These are phyloP conservation scores for Scomber japonicus DNA, from an alignment of 2,113 vertebrate species.

Conservation along the genomic window DNA sequence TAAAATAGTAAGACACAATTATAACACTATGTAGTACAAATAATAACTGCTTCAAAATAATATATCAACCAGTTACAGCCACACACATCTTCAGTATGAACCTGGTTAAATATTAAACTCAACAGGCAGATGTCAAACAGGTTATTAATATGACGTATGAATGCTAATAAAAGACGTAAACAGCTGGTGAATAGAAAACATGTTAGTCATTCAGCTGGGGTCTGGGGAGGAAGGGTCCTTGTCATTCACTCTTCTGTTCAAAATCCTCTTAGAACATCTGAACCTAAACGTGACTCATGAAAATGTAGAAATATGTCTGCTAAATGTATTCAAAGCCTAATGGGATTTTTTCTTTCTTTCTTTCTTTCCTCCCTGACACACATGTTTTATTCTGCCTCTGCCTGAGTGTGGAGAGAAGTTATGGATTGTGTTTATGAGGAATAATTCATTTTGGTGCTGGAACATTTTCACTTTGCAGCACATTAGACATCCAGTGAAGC, in stretches of 20 bases:
- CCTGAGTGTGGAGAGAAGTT: neutral
- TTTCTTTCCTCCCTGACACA: neutral
- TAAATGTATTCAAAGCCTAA: neutral
- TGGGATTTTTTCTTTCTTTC: neutral
- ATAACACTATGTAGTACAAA: too few relatives aligned
- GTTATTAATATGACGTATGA: neutral
- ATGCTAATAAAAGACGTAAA: neutral
- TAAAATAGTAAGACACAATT: too few relatives aligned
- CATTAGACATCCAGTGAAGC: constrained; percentile 43
- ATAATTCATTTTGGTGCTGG: constrained; percentile 52
- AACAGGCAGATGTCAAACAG: neutral
- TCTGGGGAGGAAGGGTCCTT: too few relatives aligned
- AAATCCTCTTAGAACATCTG: constrained; percentile 4
- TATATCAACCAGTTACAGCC: too few relatives aligned
- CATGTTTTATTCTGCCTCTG: constrained; percentile 28
- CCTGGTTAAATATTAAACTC: neutral
- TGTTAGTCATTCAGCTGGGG: neutral
- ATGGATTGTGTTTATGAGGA: constrained; percentile 31
- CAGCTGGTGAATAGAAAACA: neutral
- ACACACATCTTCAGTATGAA: neutral
- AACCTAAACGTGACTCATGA: neutral
- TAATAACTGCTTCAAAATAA: too few relatives aligned
- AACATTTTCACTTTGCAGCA: constrained; percentile 51
- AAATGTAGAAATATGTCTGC: constrained; percentile 2
- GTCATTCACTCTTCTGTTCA: neutral